Evolutionary conservation across 2,888 invertebrate species (phyloP).

Genomic region (Himalopsyche kuldschensis): DNA sequence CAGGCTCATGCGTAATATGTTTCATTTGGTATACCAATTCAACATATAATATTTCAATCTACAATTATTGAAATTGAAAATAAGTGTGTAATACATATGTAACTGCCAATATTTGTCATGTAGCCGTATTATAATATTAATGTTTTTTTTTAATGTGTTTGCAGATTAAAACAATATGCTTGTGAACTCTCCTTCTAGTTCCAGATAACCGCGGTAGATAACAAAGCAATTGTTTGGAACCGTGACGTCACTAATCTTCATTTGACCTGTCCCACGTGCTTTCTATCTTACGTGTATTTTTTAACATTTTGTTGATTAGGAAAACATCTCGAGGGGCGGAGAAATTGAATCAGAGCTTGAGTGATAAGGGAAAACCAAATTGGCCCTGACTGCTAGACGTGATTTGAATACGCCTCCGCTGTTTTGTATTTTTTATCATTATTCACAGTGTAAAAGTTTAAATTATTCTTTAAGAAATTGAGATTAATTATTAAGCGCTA

Average conservation of each 20-base stretch:
- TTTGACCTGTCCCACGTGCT: conserved; percentile 37
- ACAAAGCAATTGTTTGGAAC: conserved; percentile 30
- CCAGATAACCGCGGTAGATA: conserved; percentile 25
- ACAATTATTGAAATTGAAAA: too few species aligned
- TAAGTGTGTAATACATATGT: too few species aligned
- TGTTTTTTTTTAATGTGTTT: too few species aligned
- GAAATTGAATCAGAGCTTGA: conserved; percentile 38
- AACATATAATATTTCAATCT: too few species aligned
- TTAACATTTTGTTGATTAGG: conserved; percentile 37
- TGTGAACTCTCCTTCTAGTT: background rate
- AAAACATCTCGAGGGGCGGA: conserved; percentile 20
- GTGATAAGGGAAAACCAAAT: conserved; percentile 39
- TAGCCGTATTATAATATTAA: too few species aligned
- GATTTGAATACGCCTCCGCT: conserved; percentile 34
- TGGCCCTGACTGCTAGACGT: conserved; percentile 31
- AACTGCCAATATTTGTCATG: too few species aligned
- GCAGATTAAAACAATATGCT: background rate
- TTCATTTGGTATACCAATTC: too few species aligned
- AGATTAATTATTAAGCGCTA: background rate
- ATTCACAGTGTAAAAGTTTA: background rate
- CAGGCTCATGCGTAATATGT: too few species aligned
- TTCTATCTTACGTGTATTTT: conserved; percentile 26
- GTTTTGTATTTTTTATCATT: conserved; percentile 3
- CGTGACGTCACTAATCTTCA: conserved; percentile 38
- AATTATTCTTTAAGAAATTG: background rate